phyloP scores from a whole-genome alignment of 1,140 invertebrate genomes.

The Trichoplusia ni region DNA sequence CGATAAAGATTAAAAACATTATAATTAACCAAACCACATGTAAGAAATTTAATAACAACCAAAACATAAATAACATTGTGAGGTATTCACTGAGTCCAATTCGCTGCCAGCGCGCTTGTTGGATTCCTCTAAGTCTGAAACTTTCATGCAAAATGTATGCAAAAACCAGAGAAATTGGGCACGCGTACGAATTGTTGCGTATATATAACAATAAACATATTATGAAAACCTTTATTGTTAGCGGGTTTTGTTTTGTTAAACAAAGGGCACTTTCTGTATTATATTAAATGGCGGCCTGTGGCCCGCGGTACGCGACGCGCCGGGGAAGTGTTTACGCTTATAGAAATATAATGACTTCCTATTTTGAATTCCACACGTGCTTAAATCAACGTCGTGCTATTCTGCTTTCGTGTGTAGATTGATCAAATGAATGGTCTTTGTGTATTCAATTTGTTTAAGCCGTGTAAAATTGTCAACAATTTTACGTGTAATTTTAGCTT shows the following conservation, averaged over 20 bases:
- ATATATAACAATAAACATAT: conserved; percentile 29
- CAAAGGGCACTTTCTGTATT: conserved; percentile 25
- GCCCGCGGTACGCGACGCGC: background rate
- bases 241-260: conserved; percentile 21
- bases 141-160: conserved; percentile 9
- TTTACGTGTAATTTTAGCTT: too few relatives aligned
- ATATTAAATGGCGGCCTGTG: conserved; percentile 1
- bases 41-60: background rate
- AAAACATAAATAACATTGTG: conserved; percentile 1
- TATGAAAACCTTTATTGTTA: conserved; percentile 24
- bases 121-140: conserved; percentile 2
- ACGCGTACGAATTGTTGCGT: conserved; percentile 12
- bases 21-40: background rate
- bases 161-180: conserved; percentile 6
- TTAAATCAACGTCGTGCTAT: background rate
- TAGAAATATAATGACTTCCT: conserved; percentile 24
- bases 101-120: background rate
- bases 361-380: conserved; percentile 3
- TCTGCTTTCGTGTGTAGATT: background rate
- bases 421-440: too few relatives aligned
- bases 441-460: too few relatives aligned
- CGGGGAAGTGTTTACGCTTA: conserved; percentile 1
- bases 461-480: too few relatives aligned
- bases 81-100: background rate
- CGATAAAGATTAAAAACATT: too few relatives aligned